Evolutionary conservation across 1,140 invertebrate species (phyloP).

Genomic region (Penaeus japonicus): DNA sequence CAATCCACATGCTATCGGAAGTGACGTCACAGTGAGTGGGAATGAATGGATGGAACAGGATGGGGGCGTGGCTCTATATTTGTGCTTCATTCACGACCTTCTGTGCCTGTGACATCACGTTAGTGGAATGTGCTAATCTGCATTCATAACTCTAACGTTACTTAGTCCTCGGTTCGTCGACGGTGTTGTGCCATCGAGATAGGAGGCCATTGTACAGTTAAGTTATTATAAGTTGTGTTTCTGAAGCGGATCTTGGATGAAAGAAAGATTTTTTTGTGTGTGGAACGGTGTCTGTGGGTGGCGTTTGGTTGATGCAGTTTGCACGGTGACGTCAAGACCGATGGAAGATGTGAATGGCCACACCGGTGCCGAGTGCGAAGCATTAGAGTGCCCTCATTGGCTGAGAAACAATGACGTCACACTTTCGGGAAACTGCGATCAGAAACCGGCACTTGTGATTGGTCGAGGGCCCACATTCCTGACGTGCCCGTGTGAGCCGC

Average conservation of each 20-base stretch:
- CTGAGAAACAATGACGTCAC: conserved; percentile 28
- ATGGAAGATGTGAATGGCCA: conserved; percentile 16
- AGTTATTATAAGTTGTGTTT: no score
- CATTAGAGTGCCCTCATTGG: conserved; percentile 2
- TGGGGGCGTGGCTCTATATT: conserved; percentile 35
- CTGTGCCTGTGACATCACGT: conserved; percentile 24
- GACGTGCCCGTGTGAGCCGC: conserved; percentile 24
- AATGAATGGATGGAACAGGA: conserved; percentile 50
- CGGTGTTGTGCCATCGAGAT: neutral
- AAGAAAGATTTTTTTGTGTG: no score
- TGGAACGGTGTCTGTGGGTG: neutral
- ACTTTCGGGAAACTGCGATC: conserved; percentile 21
- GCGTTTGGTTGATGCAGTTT: conserved; percentile 21
- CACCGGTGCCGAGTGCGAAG: conserved; percentile 3
- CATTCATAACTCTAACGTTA: neutral
- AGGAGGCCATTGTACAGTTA: no score
- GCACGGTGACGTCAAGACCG: conserved; percentile 15
- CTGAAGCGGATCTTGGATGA: no score
- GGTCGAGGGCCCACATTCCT: conserved; percentile 33
- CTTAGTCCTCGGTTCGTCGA: neutral
- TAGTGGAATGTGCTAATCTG: conserved; percentile 21
- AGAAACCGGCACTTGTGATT: conserved; percentile 9
- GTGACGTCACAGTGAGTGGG: conserved; percentile 33
- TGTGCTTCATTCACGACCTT: conserved; percentile 38
- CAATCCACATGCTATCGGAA: conserved; percentile 34